Evolutionary conservation across 2,113 vertebrate genomes (phyloP).

Genomic region (Hemiprocne comata): DNA sequence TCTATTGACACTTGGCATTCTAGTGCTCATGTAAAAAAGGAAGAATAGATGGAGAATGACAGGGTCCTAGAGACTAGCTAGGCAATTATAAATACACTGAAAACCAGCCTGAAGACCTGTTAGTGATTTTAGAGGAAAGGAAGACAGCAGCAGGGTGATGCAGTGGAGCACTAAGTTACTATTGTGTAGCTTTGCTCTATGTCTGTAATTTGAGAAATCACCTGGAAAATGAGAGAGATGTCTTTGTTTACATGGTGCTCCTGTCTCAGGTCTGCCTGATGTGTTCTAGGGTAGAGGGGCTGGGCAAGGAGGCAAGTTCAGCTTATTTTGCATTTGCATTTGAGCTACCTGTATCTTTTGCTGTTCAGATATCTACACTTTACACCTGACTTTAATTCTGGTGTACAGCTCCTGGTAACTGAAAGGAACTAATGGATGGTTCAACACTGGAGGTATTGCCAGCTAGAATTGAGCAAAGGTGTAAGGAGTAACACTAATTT

Average conservation of each 20-base stretch:
- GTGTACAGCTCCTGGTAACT: not conserved
- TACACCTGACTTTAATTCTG: not conserved
- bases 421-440: not conserved
- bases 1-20: not conserved
- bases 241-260: not conserved
- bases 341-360: not conserved
- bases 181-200: not conserved
- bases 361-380: not conserved
- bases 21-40: not conserved
- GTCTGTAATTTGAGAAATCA: not conserved
- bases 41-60: not conserved
- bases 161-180: not conserved
- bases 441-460: not conserved
- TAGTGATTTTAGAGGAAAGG: not conserved
- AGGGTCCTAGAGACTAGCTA: not conserved
- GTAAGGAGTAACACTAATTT: not conserved
- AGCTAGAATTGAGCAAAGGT: not conserved
- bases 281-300: not conserved
- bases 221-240: not conserved
- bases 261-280: not conserved
- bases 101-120: not conserved
- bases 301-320: not conserved
- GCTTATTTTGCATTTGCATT: not conserved
- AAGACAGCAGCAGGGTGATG: not conserved
- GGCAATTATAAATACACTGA: not conserved